These are phyloP conservation scores for Aurelia aurita complex sp. Pacific DNA, from an alignment of 30 jellyfish, hydroid and myxozoan genomes.

Conservation along the genomic window DNA sequence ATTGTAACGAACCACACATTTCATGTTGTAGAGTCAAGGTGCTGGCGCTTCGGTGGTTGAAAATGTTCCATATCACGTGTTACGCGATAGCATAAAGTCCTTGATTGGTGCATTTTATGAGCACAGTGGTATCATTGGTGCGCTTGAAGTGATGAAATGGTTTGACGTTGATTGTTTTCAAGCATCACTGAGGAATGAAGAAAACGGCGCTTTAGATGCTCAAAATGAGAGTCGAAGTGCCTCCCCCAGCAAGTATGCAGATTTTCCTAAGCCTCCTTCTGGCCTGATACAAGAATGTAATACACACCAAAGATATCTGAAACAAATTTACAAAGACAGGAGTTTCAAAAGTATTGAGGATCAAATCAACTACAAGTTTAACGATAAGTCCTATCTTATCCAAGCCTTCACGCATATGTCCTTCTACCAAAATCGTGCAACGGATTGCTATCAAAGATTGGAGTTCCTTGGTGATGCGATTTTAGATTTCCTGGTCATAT, in stretches of 20 bases:
- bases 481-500: slow-evolving; percentile 79
- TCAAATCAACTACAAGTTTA: slow-evolving; percentile 54
- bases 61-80: slow-evolving; percentile 28
- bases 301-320: background rate
- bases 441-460: slow-evolving; percentile 84
- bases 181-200: background rate
- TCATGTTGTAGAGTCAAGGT: too few relatives aligned
- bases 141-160: slow-evolving; percentile 60
- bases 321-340: slow-evolving; percentile 28
- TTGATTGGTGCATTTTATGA: slow-evolving; percentile 81
- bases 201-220: background rate
- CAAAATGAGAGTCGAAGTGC: background rate
- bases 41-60: background rate
- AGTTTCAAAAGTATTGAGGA: slow-evolving; percentile 48
- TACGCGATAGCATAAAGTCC: slow-evolving; percentile 88
- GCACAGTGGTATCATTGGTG: slow-evolving; percentile 59
- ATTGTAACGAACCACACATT: too few relatives aligned
- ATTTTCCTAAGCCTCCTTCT: slow-evolving; percentile 52
- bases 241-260: slow-evolving; percentile 48
- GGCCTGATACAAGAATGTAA: slow-evolving; percentile 16
- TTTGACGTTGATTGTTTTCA: slow-evolving; percentile 38
- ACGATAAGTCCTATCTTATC: slow-evolving; percentile 70
- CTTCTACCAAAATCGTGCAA: slow-evolving; percentile 34
- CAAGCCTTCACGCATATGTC: slow-evolving; percentile 93
- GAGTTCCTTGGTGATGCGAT: slow-evolving; percentile 97